A percentile compares a stretch with the other conserved stretches of the same genome.
Conservation (phyloP, 2,797 vertebrate species). For the Alectoris magna region DNA sequence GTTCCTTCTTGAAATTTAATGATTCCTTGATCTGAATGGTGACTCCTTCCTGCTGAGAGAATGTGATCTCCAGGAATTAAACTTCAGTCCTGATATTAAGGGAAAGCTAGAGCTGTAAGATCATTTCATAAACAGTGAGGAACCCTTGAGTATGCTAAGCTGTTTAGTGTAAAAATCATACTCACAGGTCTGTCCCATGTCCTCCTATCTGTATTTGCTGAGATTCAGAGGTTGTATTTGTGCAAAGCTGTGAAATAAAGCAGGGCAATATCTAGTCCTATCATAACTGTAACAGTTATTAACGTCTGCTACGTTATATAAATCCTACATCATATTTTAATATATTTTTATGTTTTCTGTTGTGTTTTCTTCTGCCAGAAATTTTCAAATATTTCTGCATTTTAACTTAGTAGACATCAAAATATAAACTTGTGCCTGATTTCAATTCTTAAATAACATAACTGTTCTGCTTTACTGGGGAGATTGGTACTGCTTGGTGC, state of each 20-base stretch:
- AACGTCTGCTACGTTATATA: neutral
- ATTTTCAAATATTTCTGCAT: neutral
- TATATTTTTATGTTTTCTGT: neutral
- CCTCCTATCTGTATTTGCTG: neutral
- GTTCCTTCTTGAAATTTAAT: neutral
- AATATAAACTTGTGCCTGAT: neutral
- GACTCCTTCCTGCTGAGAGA: neutral
- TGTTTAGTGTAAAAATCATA: neutral
- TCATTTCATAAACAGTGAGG: neutral
- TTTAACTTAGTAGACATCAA: neutral
- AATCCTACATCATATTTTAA: neutral
- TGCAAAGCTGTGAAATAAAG: neutral
- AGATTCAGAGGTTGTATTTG: neutral
- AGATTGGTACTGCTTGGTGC: neutral
- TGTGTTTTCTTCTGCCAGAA: neutral
- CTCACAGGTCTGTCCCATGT: neutral
- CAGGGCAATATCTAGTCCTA: neutral
- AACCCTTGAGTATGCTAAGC: fast-evolving
- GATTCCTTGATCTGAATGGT: neutral
- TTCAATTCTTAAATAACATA: neutral
- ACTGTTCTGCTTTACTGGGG: neutral
- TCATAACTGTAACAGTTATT: fast-evolving
- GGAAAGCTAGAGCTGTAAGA: neutral
- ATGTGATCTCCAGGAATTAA: neutral
- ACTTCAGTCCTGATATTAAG: neutral